Conservation (phyloP, 2,797 vertebrate species). For the Salmo trutta region DNA sequence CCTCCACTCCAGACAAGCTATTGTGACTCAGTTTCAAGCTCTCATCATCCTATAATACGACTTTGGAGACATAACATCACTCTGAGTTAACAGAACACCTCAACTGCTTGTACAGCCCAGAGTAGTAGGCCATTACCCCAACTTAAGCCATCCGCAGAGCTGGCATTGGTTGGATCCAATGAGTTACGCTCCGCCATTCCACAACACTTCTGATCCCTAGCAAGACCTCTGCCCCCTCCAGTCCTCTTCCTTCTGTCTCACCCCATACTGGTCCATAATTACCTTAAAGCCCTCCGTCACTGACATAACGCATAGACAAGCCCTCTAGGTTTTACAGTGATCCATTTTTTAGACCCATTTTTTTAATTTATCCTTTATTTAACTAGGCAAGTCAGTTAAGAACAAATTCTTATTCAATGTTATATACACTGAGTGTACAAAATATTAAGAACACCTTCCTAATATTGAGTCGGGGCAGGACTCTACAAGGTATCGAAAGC, state of each 20-base stretch:
- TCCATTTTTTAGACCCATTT: too few species aligned
- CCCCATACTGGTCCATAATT: conserved; percentile 45
- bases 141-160: conserved; percentile 1
- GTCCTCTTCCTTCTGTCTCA: conserved; percentile 35
- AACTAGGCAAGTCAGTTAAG: too few species aligned
- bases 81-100: neutral
- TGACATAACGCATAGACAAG: conserved; percentile 46
- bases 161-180: conserved; percentile 5
- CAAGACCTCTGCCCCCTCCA: conserved; percentile 13
- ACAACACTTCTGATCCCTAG: neutral
- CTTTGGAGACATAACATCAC: neutral
- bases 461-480: too few species aligned
- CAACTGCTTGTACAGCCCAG: neutral
- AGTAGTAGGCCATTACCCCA: neutral
- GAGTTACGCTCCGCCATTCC: neutral
- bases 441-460: too few species aligned
- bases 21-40: neutral
- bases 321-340: conserved; percentile 27
- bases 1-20: neutral
- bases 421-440: too few species aligned
- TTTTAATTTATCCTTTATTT: too few species aligned
- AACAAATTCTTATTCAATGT: too few species aligned
- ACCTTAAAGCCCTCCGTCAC: conserved; percentile 46
- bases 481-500: too few species aligned
- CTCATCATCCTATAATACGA: neutral